Conservation (phyloP, 1,140 invertebrate genomes). For the Anoplolepis gracilipes region DNA sequence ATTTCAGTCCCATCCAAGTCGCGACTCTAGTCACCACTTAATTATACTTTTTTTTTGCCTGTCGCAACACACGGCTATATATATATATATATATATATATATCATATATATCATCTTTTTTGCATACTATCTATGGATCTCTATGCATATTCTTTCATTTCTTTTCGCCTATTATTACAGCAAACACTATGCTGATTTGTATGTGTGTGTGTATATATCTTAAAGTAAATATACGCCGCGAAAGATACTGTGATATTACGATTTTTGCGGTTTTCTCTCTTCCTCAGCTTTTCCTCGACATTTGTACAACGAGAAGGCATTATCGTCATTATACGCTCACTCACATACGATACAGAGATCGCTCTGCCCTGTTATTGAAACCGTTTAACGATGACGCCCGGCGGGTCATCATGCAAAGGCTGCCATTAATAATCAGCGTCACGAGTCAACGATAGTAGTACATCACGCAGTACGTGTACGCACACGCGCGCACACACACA, state of each 20-base stretch:
- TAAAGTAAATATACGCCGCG: constrained; percentile 40
- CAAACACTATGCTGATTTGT: constrained; percentile 46
- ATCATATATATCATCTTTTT: constrained; percentile 40
- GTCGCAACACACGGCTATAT: constrained; percentile 4
- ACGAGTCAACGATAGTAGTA: constrained; percentile 19
- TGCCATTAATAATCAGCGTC: constrained; percentile 8
- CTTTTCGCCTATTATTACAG: constrained; percentile 21
- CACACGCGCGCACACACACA: no score
- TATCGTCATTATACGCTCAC: constrained; percentile 46
- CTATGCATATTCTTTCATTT: constrained; percentile 50
- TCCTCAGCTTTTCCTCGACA: constrained; percentile 14
- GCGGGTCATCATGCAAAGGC: neutral
- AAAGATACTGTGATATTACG: constrained; percentile 21
- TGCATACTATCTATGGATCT: constrained; percentile 34
- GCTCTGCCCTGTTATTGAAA: constrained; percentile 29
- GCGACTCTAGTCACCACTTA: constrained; percentile 22
- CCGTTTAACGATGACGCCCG: neutral
- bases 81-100: constrained; percentile 13
- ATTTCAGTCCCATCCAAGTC: constrained; percentile 39
- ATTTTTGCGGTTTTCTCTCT: neutral
- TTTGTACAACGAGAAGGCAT: constrained; percentile 65
- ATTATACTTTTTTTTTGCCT: constrained; percentile 39
- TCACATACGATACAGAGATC: constrained; percentile 22
- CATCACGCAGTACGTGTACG: neutral
- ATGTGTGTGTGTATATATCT: constrained; percentile 6